Base-by-base conservation (phyloP, 2,797 vertebrate species). In the Malurus splendens region DNA sequence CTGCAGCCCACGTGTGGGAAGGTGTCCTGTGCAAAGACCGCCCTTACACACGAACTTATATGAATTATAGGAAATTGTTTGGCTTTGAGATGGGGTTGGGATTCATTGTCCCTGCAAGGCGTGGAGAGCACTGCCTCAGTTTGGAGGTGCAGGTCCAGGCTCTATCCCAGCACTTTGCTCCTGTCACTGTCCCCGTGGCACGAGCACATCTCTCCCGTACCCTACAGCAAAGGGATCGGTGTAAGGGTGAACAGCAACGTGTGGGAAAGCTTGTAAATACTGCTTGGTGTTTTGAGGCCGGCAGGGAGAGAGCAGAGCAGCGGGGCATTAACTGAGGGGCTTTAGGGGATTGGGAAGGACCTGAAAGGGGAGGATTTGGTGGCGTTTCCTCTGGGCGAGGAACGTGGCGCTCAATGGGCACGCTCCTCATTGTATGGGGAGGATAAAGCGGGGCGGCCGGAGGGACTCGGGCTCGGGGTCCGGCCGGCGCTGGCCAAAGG, bases 281-380 rank as follows among this genome's bases (percentile, higher is more conserved):
- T 14, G 41, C 84, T n/a, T 14, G 71, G 75, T 59, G 39, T 20
- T 83, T 92, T 70, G 80, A 81, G 45, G 51, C 47, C 65, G 30
- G 65, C 74, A 62, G 78, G 82, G 60, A 33, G 33, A 87, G 25
- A 75, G 52, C 70, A 32, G 57, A 89, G 71, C 47, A 80, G 87
- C 2, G 0, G 33, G 74, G 70, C 67, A 50, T 66, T 72, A 73
- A 76, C 79, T 0, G 5, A 45, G 44, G 38, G 33, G 50, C 38
- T 66, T 87, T 50, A 88, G 87, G 74, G 81, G 90, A 79, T 66
- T 85, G 92, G n/a, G 54, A 64, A 85, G 68, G 55, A 60, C 28
- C 52, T 77, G 85, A 93, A 92, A 88, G 41, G 59, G 14, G 24
- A 66, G 41, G 77, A 62, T 85, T 91, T 78, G 90, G 75, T 79